Percentiles rank a stretch among this genome's conserved stretches.
Evolutionary conservation across 1,140 invertebrate species (phyloP).

Genomic region (Anagrus nilaparvatae): DNA sequence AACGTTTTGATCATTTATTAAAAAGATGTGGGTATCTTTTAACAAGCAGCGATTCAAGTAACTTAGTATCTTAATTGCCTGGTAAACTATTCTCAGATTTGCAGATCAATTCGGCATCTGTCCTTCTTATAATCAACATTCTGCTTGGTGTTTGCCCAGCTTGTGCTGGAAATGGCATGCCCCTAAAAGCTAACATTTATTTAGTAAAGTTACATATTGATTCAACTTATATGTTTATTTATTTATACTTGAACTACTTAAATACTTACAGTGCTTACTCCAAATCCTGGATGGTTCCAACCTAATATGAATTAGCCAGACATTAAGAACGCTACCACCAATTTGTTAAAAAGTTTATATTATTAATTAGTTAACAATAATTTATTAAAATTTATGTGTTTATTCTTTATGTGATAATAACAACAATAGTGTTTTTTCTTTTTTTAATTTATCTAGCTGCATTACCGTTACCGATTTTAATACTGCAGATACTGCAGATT

Average conservation of each 20-base stretch:
- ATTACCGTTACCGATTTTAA: too few species aligned
- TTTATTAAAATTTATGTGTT: too few species aligned
- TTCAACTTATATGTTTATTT: constrained; percentile 15
- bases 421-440: too few species aligned
- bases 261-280: constrained; percentile 66
- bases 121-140: constrained; percentile 71
- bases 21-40: constrained; percentile 68
- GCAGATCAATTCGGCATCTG: constrained; percentile 86
- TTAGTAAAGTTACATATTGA: constrained; percentile 3
- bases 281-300: constrained; percentile 98
- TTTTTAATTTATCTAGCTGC: too few species aligned
- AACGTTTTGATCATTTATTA: constrained; percentile 40
- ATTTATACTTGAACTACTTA: constrained; percentile 6
- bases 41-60: constrained; percentile 64
- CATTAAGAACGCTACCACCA: too few species aligned
- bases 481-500: too few species aligned
- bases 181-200: constrained; percentile 40
- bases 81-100: constrained; percentile 52
- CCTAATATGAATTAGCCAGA: constrained; percentile 91
- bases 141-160: constrained; percentile 86
- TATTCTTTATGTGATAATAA: too few species aligned
- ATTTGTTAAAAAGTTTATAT: too few species aligned
- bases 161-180: constrained; percentile 75
- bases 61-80: constrained; percentile 78
- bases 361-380: too few species aligned